Percentiles rank a stretch among this genome's conserved stretches.
phyloP scores from a whole-genome alignment of 1,140 invertebrate genomes.

The Calliopsis andreniformis region DNA sequence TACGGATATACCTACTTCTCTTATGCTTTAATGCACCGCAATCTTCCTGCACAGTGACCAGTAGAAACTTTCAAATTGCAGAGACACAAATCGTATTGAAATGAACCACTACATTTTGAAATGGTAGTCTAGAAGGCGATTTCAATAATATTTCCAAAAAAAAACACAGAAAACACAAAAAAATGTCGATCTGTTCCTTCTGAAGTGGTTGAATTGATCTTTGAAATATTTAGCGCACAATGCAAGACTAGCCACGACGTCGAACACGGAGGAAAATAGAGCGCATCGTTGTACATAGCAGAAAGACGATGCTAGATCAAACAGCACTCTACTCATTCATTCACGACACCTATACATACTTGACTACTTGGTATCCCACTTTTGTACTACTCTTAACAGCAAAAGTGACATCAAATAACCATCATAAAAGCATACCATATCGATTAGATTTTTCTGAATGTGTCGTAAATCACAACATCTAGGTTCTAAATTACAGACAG shows the following conservation, averaged over 20 bases:
- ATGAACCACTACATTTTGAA: not conserved
- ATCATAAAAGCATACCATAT: not conserved
- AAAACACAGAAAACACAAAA: not conserved
- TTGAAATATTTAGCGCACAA: not conserved
- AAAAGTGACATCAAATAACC: not conserved
- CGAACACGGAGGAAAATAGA: not conserved
- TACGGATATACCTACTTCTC: conserved; percentile 34
- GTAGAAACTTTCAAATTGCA: not conserved
- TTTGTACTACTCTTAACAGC: conserved; percentile 14
- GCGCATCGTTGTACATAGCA: not conserved
- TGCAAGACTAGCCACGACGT: not conserved
- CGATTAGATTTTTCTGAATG: not conserved
- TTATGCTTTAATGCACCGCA: not conserved
- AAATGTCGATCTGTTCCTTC: too few species aligned
- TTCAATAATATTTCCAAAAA: not conserved
- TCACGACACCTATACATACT: conserved; percentile 28
- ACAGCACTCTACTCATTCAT: conserved; percentile 40
- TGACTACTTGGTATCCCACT: conserved; percentile 38
- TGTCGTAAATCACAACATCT: not conserved
- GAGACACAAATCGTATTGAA: not conserved
- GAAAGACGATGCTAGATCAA: not conserved
- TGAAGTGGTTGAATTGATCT: not conserved
- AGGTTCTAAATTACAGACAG: too few species aligned
- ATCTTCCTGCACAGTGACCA: not conserved
- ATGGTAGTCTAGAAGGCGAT: not conserved